Percentiles rank a stretch among this genome's conserved stretches.
Evolutionary conservation across 1,140 invertebrate species (phyloP).

Genomic region (Leptinotarsa texana): DNA sequence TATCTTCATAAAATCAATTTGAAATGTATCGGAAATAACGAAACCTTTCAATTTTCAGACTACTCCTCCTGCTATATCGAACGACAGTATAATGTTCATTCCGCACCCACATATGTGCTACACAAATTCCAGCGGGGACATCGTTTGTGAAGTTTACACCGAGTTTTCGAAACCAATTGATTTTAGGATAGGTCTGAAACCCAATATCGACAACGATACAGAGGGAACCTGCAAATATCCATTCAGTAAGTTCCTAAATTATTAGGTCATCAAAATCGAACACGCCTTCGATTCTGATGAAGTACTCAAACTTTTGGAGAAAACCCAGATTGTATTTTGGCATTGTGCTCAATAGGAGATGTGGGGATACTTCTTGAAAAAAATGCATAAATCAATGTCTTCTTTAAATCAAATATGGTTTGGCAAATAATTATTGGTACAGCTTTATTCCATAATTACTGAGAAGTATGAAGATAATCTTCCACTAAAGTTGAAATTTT

Average conservation of each 20-base stretch:
- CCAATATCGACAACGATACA: conserved; percentile 54
- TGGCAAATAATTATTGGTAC: too few species aligned
- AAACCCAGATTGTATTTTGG: background rate
- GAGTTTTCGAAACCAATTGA: conserved; percentile 59
- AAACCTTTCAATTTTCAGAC: conserved; percentile 13
- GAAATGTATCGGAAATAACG: background rate
- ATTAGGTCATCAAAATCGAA: background rate
- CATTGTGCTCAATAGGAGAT: too few species aligned
- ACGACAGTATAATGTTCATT: background rate
- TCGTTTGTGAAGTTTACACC: conserved; percentile 67
- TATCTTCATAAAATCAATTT: too few species aligned
- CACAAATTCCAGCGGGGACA: conserved; percentile 56
- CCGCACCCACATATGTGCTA: conserved; percentile 67
- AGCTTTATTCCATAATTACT: too few species aligned
- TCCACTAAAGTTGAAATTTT: too few species aligned
- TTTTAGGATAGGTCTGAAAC: conserved; percentile 60
- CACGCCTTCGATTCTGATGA: too few species aligned
- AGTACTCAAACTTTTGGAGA: too few species aligned
- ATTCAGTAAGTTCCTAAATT: conserved; percentile 39
- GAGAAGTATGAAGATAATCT: too few species aligned
- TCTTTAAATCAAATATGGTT: too few species aligned
- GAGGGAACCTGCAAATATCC: conserved; percentile 54
- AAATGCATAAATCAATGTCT: too few species aligned
- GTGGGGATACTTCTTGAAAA: too few species aligned
- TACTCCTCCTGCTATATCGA: background rate